Conservation (phyloP, 2,888 invertebrate species). For the Mamestra brassicae region DNA sequence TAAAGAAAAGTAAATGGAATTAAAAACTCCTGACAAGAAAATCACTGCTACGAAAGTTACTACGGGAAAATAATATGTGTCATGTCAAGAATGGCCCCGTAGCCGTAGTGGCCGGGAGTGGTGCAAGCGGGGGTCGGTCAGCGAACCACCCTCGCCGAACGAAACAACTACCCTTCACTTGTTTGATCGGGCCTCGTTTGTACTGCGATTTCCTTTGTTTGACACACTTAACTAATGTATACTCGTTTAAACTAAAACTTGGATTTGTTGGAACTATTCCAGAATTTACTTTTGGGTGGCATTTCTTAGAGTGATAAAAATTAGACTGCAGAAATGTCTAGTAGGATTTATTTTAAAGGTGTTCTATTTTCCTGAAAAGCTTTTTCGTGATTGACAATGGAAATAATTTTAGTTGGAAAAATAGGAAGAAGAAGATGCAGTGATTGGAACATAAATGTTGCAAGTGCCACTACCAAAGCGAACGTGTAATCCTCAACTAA, state of each 20-base stretch:
- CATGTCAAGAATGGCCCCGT: constrained; percentile 33
- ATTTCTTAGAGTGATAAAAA: background rate
- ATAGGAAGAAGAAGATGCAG: background rate
- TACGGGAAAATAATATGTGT: constrained; percentile 32
- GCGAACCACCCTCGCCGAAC: constrained; percentile 50
- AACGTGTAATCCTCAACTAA: background rate
- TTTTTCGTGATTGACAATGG: background rate
- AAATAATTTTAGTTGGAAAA: background rate
- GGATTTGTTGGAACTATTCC: constrained; percentile 43
- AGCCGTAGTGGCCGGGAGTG: constrained; percentile 13
- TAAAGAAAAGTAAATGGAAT: background rate
- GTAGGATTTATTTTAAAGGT: background rate
- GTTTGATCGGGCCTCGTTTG: constrained; percentile 56
- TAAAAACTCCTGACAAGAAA: constrained; percentile 22
- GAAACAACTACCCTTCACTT: constrained; percentile 58
- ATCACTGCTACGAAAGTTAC: constrained; percentile 19
- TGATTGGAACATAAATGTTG: background rate
- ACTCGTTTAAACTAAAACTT: constrained; percentile 24
- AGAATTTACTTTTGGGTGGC: background rate
- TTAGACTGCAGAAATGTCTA: background rate
- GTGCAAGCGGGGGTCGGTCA: constrained; percentile 42
- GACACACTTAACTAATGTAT: constrained; percentile 30
- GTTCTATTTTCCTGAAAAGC: background rate
- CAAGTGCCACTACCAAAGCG: background rate
- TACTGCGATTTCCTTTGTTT: constrained; percentile 59